Percentiles rank a stretch among this genome's conserved stretches.
Conservation (phyloP, 2,113 vertebrate genomes). For the Amia ocellicauda region DNA sequence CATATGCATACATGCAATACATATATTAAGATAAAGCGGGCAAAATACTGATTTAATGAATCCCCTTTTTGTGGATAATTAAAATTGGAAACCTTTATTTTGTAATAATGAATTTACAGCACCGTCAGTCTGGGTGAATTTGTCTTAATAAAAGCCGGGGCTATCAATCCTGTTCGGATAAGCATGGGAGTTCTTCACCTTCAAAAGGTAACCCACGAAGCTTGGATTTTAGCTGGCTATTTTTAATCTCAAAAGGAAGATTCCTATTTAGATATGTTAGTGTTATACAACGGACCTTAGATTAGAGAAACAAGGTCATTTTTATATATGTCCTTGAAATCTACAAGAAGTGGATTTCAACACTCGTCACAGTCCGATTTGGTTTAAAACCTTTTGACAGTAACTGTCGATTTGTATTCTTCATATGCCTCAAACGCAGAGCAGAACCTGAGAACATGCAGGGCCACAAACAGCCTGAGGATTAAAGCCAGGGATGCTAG, state of each 20-base stretch:
- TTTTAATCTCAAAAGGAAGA: neutral
- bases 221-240: neutral
- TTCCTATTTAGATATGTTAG: neutral
- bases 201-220: neutral
- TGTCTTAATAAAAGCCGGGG: neutral
- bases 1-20: no score
- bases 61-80: no score
- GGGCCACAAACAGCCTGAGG: neutral
- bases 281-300: neutral
- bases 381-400: neutral
- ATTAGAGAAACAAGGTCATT: constrained; percentile 1
- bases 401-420: constrained; percentile 6
- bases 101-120: neutral
- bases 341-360: neutral
- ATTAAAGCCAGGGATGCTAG: neutral
- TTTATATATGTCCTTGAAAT: neutral
- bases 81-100: neutral
- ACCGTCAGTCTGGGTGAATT: neutral
- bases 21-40: no score
- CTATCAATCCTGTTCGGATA: neutral
- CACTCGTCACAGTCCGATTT: neutral
- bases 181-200: neutral
- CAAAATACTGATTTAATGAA: no score
- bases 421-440: neutral
- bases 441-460: neutral